These are phyloP conservation scores for Phalacrocorax carbo DNA, from an alignment of 2,113 vertebrate species.

Conservation along the genomic window DNA sequence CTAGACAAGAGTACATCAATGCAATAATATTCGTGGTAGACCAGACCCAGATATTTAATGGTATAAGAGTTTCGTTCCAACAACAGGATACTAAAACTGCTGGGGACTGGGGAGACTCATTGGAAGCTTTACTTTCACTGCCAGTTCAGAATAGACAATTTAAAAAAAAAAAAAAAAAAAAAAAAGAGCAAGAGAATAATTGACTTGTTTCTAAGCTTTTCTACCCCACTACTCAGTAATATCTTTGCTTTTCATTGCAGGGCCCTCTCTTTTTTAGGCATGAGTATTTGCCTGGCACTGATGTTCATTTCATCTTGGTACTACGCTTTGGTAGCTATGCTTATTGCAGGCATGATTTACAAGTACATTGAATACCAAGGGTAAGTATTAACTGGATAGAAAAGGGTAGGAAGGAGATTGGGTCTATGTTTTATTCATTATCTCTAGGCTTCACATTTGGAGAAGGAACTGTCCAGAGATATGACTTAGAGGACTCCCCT, in stretches of 20 bases:
- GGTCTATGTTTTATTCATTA: not conserved
- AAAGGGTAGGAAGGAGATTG: not conserved
- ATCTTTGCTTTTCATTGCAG: conserved; percentile 65
- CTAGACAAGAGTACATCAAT: not conserved
- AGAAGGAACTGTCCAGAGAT: not conserved
- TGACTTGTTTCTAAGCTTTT: not conserved
- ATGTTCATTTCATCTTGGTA: conserved; percentile 99
- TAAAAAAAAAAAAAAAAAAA: not conserved
- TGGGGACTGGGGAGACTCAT: not conserved
- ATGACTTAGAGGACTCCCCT: not conserved
- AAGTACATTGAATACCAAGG: conserved; percentile 99
- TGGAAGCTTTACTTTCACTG: not conserved
- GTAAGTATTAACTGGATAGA: conserved; percentile 73
- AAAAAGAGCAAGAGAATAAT: not conserved
- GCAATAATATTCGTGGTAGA: not conserved
- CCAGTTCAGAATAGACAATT: not conserved
- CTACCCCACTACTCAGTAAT: not conserved
- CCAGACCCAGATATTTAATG: not conserved
- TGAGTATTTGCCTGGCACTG: conserved; percentile 96
- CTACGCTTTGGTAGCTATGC: conserved; percentile 96
- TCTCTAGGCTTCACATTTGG: not conserved
- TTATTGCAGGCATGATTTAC: conserved; percentile 99
- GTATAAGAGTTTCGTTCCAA: not conserved
- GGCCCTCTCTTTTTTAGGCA: conserved; percentile 94
- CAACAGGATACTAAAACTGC: not conserved